A percentile compares a stretch with the other conserved stretches of the same genome.
These are phyloP conservation scores for Aradus depressus DNA, from an alignment of 2,888 invertebrate genomes.

Conservation along the genomic window DNA sequence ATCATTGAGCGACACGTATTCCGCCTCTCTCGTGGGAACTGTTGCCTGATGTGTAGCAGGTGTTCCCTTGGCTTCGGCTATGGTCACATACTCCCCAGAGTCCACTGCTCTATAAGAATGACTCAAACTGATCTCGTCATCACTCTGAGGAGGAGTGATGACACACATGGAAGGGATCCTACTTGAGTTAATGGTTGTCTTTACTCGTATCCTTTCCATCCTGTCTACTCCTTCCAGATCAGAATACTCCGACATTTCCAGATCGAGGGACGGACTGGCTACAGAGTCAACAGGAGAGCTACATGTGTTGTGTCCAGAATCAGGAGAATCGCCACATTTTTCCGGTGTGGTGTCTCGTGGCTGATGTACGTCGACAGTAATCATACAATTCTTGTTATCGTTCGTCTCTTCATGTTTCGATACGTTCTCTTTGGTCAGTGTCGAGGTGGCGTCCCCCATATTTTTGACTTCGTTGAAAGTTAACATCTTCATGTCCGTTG, in stretches of 20 bases:
- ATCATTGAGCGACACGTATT: constrained; percentile 72
- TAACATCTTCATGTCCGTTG: constrained; percentile 25
- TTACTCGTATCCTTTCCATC: constrained; percentile 71
- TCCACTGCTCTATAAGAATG: constrained; percentile 36
- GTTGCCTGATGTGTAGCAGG: constrained; percentile 5
- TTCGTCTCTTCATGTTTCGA: constrained; percentile 23
- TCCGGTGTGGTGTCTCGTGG: constrained; percentile 27
- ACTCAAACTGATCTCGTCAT: constrained; percentile 58
- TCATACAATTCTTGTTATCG: constrained; percentile 27
- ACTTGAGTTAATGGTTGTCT: constrained; percentile 76
- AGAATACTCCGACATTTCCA: constrained; percentile 76
- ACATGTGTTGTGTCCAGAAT: constrained; percentile 70
- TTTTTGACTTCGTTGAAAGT: constrained; percentile 27
- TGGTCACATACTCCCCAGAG: constrained; percentile 74
- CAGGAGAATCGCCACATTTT: constrained; percentile 57
- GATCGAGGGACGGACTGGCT: constrained; percentile 58
- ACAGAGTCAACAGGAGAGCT: constrained; percentile 65
- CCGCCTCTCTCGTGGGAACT: constrained; percentile 34
- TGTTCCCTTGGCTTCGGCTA: constrained; percentile 47
- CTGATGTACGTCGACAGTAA: constrained; percentile 36
- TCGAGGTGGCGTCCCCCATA: constrained; percentile 21
- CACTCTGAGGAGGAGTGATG: constrained; percentile 76
- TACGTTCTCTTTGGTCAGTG: constrained; percentile 28
- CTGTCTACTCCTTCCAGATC: constrained; percentile 80
- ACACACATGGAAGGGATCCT: constrained; percentile 88